phyloP scores from a whole-genome alignment of 2,888 invertebrate genomes.

The Volucella inanis region DNA sequence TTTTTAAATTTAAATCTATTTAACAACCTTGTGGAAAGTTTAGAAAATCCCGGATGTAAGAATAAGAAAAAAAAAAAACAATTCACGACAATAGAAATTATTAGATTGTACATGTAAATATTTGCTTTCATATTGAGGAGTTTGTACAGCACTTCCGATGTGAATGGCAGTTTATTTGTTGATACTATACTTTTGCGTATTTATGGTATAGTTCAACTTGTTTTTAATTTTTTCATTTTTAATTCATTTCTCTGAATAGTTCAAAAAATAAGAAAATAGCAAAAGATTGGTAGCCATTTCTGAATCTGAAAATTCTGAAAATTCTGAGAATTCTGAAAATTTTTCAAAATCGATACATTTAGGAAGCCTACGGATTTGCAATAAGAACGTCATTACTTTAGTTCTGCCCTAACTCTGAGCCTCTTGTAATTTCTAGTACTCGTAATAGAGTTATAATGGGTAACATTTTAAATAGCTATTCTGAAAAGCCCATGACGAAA shows the following conservation, averaged over 20 bases:
- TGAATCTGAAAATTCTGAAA: too few species aligned
- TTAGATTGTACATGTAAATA: slow-evolving; percentile 14
- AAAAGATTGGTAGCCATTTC: too few species aligned
- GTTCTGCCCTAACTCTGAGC: not conserved
- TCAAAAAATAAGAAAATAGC: too few species aligned
- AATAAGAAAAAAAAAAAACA: not conserved
- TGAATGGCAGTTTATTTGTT: slow-evolving; percentile 1
- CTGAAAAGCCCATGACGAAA: not conserved
- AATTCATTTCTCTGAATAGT: too few species aligned
- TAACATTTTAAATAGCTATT: not conserved
- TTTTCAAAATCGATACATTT: too few species aligned
- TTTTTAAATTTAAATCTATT: slow-evolving; percentile 10
- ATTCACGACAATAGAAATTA: slow-evolving; percentile 4
- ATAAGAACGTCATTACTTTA: too few species aligned
- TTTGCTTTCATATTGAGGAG: slow-evolving; percentile 7
- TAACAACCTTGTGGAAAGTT: slow-evolving; percentile 20
- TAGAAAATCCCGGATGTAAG: slow-evolving; percentile 13
- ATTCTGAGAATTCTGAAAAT: too few species aligned
- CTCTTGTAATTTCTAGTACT: not conserved
- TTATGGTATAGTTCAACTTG: too few species aligned
- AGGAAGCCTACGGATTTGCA: too few species aligned
- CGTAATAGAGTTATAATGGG: not conserved
- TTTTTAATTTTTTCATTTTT: too few species aligned
- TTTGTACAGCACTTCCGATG: slow-evolving; percentile 11
- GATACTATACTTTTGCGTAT: not conserved